Evolutionary conservation across 1,140 invertebrate genomes (phyloP).

Genomic region (Drosophila leontia): DNA sequence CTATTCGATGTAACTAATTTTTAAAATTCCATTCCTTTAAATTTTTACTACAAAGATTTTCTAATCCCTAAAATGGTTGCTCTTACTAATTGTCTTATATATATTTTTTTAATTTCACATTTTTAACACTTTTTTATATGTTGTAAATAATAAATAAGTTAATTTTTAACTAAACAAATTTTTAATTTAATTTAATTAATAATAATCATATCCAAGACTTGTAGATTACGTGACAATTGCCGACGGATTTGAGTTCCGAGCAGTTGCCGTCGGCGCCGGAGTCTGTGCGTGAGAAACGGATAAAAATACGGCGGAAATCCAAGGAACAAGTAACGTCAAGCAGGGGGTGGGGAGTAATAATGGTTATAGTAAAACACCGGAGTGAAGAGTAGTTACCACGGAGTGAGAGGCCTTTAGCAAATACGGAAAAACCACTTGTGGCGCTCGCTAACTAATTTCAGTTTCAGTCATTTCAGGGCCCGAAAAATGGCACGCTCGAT

Average conservation of each 20-base stretch:
- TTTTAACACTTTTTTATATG: not conserved
- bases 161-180: not conserved
- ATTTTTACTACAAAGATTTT: not conserved
- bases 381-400: not conserved
- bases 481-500: constrained; percentile 83
- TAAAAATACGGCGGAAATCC: constrained; percentile 6
- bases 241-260: constrained; percentile 42
- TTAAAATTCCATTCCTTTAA: accelerated
- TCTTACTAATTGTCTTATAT: no score
- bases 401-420: constrained; percentile 2
- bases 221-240: constrained; percentile 29
- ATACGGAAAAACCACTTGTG: constrained; percentile 77
- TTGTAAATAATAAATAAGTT: not conserved
- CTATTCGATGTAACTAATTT: not conserved
- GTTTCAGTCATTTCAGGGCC: constrained; percentile 23
- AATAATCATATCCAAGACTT: not conserved
- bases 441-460: constrained; percentile 63
- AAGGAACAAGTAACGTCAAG: constrained; percentile 11
- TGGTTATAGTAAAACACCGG: constrained; percentile 9
- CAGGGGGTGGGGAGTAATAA: not conserved
- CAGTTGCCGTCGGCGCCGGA: constrained; percentile 34
- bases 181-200: not conserved
- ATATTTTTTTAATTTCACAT: no score
- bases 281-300: constrained; percentile 35
- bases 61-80: no score